A percentile compares a stretch with the other conserved stretches of the same genome.
Evolutionary conservation across 2,113 vertebrate species (phyloP).

Genomic region (Echinops telfairi): DNA sequence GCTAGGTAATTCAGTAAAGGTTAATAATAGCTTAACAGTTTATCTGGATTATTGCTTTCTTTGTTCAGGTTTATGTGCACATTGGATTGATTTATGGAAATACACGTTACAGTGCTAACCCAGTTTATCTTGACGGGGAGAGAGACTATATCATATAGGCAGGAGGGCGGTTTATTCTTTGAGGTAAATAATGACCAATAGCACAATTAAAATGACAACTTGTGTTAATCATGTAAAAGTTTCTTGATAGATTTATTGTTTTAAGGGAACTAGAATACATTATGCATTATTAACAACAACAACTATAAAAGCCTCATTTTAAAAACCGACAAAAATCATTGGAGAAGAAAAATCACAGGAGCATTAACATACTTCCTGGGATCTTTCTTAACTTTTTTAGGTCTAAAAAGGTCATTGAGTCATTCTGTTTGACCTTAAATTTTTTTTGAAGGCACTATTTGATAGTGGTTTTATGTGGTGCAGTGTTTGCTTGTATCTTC

Average conservation of each 20-base stretch:
- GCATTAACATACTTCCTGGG: conserved; percentile 7
- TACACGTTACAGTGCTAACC: neutral
- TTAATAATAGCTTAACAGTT: conserved; percentile 8
- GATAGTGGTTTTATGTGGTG: neutral
- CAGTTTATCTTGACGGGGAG: neutral
- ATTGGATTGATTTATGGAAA: conserved; percentile 1
- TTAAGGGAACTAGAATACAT: conserved; percentile 23
- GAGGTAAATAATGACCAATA: conserved; percentile 26
- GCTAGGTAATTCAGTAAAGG: conserved; percentile 34
- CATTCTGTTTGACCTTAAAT: conserved; percentile 54
- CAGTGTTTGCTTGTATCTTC: neutral
- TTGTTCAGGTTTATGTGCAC: conserved; percentile 39
- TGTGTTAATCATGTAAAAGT: conserved; percentile 36
- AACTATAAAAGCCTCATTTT: too few species aligned
- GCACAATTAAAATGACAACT: neutral
- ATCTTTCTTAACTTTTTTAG: conserved; percentile 25
- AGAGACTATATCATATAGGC: neutral
- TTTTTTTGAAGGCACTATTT: conserved; percentile 19
- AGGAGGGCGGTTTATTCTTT: conserved; percentile 16
- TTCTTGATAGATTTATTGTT: conserved; percentile 51
- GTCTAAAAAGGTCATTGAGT: neutral
- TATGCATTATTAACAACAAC: neutral
- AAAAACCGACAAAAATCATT: conserved; percentile 45
- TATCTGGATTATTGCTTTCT: conserved; percentile 16
- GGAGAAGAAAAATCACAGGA: conserved; percentile 33